phyloP scores from a whole-genome alignment of 2,113 vertebrate genomes.

The Podiceps cristatus region DNA sequence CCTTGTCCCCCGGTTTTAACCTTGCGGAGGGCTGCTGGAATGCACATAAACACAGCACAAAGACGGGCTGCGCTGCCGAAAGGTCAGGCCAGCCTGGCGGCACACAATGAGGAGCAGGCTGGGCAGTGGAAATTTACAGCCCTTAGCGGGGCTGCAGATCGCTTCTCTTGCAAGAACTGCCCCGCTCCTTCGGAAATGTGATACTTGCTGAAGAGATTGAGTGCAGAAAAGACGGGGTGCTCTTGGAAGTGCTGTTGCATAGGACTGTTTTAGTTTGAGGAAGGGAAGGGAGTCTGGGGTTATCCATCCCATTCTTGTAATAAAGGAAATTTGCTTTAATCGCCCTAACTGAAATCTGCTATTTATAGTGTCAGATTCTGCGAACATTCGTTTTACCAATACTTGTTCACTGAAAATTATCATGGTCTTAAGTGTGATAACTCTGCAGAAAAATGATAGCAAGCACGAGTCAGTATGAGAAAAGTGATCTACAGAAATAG shows the following conservation, averaged over 20 bases:
- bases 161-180: slow-evolving; percentile 47
- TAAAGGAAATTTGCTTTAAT: neutral
- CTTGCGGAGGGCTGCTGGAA: neutral
- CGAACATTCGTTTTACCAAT: neutral
- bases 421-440: neutral
- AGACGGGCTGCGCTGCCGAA: slow-evolving; percentile 34
- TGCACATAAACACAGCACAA: neutral
- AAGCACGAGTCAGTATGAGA: neutral
- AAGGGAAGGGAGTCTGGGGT: neutral
- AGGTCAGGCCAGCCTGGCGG: slow-evolving; percentile 56
- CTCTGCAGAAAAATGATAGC: neutral
- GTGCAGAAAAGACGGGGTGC: neutral
- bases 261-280: neutral
- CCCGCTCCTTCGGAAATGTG: neutral
- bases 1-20: neutral
- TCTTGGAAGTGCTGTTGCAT: neutral
- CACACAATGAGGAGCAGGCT: slow-evolving; percentile 12
- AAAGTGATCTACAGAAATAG: neutral
- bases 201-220: neutral
- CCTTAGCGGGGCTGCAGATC: neutral
- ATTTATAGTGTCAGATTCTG: neutral
- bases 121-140: slow-evolving; percentile 76
- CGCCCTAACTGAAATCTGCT: neutral
- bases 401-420: neutral
- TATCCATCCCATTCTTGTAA: neutral